Conservation (phyloP, 2,888 invertebrate genomes). For the Cataglyphis cursor region DNA sequence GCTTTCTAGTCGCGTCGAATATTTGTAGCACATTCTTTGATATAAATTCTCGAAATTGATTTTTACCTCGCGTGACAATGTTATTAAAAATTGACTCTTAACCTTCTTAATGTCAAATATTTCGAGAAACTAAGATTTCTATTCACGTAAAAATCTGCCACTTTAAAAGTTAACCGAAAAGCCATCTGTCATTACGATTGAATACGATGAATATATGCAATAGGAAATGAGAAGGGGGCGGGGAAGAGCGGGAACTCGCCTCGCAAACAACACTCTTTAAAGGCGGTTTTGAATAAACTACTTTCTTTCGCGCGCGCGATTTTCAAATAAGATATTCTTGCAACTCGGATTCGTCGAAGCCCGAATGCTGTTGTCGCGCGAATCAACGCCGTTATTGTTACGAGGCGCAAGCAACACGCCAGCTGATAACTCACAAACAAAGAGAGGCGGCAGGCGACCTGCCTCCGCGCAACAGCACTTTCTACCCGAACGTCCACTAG, state of each 20-base stretch:
- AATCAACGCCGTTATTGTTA: conserved; percentile 15
- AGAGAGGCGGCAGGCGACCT: conserved; percentile 43
- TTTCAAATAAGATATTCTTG: not conserved
- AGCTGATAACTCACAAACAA: conserved; percentile 63
- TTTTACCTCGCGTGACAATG: not conserved
- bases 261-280: not conserved
- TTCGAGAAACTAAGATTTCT: not conserved
- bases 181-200: conserved; percentile 41
- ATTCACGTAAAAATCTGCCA: not conserved
- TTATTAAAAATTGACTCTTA: not conserved
- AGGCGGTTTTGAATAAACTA: not conserved
- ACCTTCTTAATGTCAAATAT: not conserved
- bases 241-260: not conserved
- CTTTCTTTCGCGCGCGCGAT: not conserved
- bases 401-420: conserved; percentile 35
- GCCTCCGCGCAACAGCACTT: conserved; percentile 56
- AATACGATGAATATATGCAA: conserved; percentile 13
- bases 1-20: not conserved
- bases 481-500: conserved; percentile 53
- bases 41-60: conserved; percentile 1
- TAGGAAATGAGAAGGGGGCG: too few relatives aligned
- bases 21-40: not conserved
- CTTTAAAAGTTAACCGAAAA: conserved; percentile 38
- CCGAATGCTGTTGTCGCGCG: not conserved
- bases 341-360: not conserved